These are phyloP conservation scores for Pteropus rufus DNA, from an alignment of 2,797 vertebrate genomes.

Conservation along the genomic window DNA sequence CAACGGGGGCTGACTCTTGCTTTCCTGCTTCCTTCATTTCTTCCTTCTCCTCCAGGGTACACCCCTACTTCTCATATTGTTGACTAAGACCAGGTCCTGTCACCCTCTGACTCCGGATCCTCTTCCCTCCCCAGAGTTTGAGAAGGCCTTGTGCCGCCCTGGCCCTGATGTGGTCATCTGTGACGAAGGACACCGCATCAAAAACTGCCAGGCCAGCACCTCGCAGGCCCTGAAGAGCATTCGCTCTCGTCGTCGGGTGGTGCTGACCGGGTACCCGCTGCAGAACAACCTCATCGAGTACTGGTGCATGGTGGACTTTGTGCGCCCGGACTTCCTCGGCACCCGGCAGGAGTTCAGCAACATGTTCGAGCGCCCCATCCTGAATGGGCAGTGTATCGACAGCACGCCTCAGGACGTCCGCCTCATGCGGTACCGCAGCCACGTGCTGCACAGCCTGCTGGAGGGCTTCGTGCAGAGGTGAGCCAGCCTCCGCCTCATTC, in stretches of 20 bases:
- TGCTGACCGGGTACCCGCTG: slow-evolving; percentile 95
- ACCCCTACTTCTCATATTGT: slow-evolving; percentile 68
- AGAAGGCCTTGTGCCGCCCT: slow-evolving; percentile 94
- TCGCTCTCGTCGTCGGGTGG: slow-evolving; percentile 94
- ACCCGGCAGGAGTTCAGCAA: slow-evolving; percentile 98
- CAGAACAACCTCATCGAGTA: slow-evolving; percentile 99
- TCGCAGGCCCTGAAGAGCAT: slow-evolving; percentile 99
- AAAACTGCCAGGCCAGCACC: slow-evolving; percentile 99
- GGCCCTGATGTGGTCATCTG: slow-evolving; percentile 99
- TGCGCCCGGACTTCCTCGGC: slow-evolving; percentile 95
- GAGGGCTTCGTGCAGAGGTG: slow-evolving; percentile 98
- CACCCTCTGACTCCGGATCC: slow-evolving; percentile 71
- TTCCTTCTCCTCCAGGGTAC: slow-evolving; percentile 71
- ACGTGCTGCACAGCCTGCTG: slow-evolving; percentile 96
- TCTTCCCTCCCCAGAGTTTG: slow-evolving; percentile 88
- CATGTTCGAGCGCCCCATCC: slow-evolving; percentile 98
- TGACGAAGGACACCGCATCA: slow-evolving; percentile 99
- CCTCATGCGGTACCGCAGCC: slow-evolving; percentile 97
- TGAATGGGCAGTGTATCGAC: slow-evolving; percentile 98
- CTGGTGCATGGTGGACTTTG: slow-evolving; percentile 99
- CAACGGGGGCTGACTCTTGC: slow-evolving; percentile 58
- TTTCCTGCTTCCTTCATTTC: slow-evolving; percentile 74
- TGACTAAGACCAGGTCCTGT: slow-evolving; percentile 69
- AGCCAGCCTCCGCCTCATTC: slow-evolving; percentile 56
- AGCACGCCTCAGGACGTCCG: slow-evolving; percentile 95